Conservation (phyloP, 2,113 vertebrate genomes). For the Sciurus niger region DNA sequence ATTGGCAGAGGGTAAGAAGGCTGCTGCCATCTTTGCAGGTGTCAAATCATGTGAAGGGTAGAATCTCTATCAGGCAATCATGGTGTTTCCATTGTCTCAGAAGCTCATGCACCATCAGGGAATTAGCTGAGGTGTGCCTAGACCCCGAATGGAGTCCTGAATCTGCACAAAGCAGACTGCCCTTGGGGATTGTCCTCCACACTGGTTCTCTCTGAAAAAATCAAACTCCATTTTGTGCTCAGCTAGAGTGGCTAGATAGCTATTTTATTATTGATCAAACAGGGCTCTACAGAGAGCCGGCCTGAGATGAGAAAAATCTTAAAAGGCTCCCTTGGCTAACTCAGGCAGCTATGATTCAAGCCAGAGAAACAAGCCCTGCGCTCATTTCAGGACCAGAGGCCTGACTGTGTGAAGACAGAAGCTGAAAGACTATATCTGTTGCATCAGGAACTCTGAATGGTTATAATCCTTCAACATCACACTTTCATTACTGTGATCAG, state of each 20-base stretch:
- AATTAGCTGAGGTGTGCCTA: neutral
- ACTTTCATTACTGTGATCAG: neutral
- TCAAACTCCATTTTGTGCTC: conserved; percentile 59
- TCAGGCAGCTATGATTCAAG: conserved; percentile 33
- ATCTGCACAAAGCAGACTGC: neutral
- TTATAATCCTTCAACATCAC: accelerated
- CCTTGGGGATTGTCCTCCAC: neutral
- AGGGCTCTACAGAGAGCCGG: conserved; percentile 39
- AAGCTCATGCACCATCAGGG: neutral
- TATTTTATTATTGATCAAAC: conserved; percentile 74
- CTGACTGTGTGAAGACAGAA: neutral
- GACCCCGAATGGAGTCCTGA: neutral
- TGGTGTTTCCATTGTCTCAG: neutral
- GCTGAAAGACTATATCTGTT: neutral
- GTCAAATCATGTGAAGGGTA: accelerated
- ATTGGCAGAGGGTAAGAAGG: neutral
- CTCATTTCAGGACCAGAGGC: conserved; percentile 40
- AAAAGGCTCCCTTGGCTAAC: conserved; percentile 44
- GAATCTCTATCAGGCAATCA: neutral
- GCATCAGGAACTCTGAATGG: neutral
- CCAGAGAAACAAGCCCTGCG: conserved; percentile 17
- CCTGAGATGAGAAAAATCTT: conserved; percentile 63
- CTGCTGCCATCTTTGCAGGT: too few relatives aligned
- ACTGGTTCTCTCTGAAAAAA: conserved; percentile 36
- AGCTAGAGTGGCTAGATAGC: neutral